Evolutionary conservation across 2,797 vertebrate genomes (phyloP).

Genomic region (Melanotaenia pygmaea): DNA sequence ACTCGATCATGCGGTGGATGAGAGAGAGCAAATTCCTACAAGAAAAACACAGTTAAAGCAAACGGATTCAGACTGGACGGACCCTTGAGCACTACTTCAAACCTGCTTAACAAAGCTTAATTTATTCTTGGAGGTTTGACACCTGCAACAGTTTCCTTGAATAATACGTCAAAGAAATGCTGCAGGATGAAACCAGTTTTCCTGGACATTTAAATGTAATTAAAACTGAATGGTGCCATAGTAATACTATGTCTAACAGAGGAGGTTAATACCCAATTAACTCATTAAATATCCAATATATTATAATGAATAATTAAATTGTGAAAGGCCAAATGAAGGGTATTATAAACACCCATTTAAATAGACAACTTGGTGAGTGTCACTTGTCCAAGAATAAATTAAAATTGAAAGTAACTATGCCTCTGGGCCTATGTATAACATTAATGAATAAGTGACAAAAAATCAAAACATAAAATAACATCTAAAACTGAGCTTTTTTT

Average conservation of each 20-base stretch:
- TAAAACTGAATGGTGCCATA: not conserved
- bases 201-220: not conserved
- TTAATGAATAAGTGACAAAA: slow-evolving; percentile 42
- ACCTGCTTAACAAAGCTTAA: slow-evolving; percentile 49
- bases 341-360: not conserved
- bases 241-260: no score
- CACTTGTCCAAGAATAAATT: slow-evolving; percentile 61
- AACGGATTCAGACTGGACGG: slow-evolving; percentile 91
- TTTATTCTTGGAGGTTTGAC: slow-evolving; percentile 56
- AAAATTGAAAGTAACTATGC: slow-evolving; percentile 36
- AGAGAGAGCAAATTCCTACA: slow-evolving; percentile 99
- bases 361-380: slow-evolving; percentile 35
- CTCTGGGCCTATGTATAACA: slow-evolving; percentile 49
- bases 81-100: slow-evolving; percentile 62
- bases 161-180: not conserved
- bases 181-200: not conserved
- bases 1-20: slow-evolving; percentile 99
- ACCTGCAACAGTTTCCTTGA: slow-evolving; percentile 34
- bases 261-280: not conserved
- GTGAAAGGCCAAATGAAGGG: not conserved
- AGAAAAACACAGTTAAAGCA: slow-evolving; percentile 99
- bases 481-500: slow-evolving; percentile 9
- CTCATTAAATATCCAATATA: slow-evolving; percentile 3
- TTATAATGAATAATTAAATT: not conserved
- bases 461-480: slow-evolving; percentile 34